These are phyloP conservation scores for Brachyalestes nurse DNA, from an alignment of 2,797 vertebrate genomes.

Conservation along the genomic window DNA sequence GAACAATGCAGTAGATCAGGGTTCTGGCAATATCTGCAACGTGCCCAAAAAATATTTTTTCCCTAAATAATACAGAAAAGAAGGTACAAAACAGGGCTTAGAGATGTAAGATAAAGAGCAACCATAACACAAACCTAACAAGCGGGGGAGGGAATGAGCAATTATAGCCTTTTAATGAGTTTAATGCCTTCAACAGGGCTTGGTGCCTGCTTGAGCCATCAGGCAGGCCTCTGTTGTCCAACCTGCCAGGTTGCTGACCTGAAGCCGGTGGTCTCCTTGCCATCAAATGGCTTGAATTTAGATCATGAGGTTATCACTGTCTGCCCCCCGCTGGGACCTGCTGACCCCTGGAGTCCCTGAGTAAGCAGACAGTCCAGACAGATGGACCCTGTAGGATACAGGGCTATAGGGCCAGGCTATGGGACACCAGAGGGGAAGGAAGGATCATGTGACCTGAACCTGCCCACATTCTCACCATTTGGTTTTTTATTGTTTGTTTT, in stretches of 20 bases:
- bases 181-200: constrained; percentile 37
- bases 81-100: background rate
- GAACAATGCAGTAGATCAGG: background rate
- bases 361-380: constrained; percentile 20
- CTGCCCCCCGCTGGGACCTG: constrained; percentile 9
- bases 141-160: constrained; percentile 7
- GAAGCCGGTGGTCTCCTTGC: background rate
- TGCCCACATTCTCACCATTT: constrained; percentile 40
- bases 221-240: constrained; percentile 24
- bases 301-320: constrained; percentile 37
- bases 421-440: background rate
- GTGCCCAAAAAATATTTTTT: background rate
- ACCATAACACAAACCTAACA: background rate
- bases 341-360: constrained; percentile 32
- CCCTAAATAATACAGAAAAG: background rate
- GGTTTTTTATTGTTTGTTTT: background rate
- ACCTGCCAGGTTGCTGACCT: constrained; percentile 23
- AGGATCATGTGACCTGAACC: constrained; percentile 24
- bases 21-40: background rate
- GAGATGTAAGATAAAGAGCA: background rate
- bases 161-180: constrained; percentile 39
- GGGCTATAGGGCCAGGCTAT: constrained; percentile 5
- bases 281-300: constrained; percentile 38
- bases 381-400: constrained; percentile 2
- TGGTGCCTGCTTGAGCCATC: constrained; percentile 17